Percentiles rank a stretch among this genome's conserved stretches.
phyloP scores from a whole-genome alignment of 2,113 vertebrate genomes.

The Pedionomus torquatus region DNA sequence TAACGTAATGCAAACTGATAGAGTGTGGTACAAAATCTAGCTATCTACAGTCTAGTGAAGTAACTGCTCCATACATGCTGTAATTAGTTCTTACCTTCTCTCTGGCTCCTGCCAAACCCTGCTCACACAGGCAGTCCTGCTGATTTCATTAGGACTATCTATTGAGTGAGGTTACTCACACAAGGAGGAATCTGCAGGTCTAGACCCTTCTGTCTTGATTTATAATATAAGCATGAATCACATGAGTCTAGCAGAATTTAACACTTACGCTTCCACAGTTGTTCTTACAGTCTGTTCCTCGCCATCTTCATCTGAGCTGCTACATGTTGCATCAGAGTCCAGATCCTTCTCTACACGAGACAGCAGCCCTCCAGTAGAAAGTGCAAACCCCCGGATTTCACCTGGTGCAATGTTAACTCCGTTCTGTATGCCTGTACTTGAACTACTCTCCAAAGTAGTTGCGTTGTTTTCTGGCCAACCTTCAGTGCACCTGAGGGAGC shows the following conservation, averaged over 20 bases:
- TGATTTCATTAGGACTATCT: not conserved
- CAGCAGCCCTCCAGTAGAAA: constrained; percentile 77
- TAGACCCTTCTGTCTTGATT: not conserved
- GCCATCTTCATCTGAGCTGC: constrained; percentile 91
- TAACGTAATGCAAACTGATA: not conserved
- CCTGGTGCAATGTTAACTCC: constrained; percentile 42
- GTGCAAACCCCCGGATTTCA: constrained; percentile 80
- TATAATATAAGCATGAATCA: not conserved
- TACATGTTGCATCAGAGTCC: constrained; percentile 92
- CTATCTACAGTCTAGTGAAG: not conserved
- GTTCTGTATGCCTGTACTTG: constrained; percentile 21
- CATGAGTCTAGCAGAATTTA: constrained; percentile 60
- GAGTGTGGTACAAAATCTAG: not conserved
- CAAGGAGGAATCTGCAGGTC: not conserved
- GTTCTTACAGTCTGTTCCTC: constrained; percentile 64
- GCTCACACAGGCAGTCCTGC: not conserved
- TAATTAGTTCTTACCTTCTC: not conserved
- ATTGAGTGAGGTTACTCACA: not conserved
- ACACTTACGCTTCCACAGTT: constrained; percentile 83
- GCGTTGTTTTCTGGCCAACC: constrained; percentile 46
- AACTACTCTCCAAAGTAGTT: constrained; percentile 21
- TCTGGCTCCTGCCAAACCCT: not conserved
- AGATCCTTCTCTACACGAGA: constrained; percentile 80
- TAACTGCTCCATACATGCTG: not conserved
- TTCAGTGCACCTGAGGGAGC: constrained; percentile 55